Evolutionary conservation across 1,140 invertebrate genomes (phyloP), one percentile per base, ranked within the genome.

Genomic region (Papilio machaon): DNA sequence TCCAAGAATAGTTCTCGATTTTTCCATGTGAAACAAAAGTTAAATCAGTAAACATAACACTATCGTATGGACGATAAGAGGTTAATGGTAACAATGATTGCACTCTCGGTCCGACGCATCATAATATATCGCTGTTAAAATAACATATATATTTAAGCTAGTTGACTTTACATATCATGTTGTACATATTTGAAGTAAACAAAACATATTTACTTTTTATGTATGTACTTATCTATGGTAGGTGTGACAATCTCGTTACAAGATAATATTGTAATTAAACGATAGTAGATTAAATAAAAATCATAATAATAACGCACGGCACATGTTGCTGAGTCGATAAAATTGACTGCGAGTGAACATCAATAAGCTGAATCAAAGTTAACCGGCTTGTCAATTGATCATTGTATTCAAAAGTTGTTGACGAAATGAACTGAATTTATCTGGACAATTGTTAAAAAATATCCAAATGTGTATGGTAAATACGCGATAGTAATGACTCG

Each of bases 181-280:
- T 70, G 35, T 38, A 70, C 30, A 70, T 17, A 54, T 11, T 35
- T 7, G 23, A 35, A 38, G 64, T 70, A 35, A 35, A 70, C 64
- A 70, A 70, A 38, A 38, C 13, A 35, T 30, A 30, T 30, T 30
- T 30, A 30, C 23, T 30, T 30, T 30, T 30, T 30, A 30, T 70
- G 35, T 70, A 23, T 35, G 2, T 38, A 35, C 64, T 70, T 70
- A 70, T 70, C 64, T 70, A 4, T 7, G 30, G 64, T 70, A 70
- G 64, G 64, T 70, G 64, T 70, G 64, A 70, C 64, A 70, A 70
- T 70, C 64, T 70, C 64, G 6, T 58, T 58, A 58, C 54, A 70
- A 67, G 60, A 64, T 64, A 30, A 64, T 64, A 64, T 64, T 64
- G 10, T 64, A 64, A 64, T 64, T 64, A 64, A 60, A 64, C 10